Conservation (phyloP, 1,140 invertebrate species). For the Charaxes varanes region DNA sequence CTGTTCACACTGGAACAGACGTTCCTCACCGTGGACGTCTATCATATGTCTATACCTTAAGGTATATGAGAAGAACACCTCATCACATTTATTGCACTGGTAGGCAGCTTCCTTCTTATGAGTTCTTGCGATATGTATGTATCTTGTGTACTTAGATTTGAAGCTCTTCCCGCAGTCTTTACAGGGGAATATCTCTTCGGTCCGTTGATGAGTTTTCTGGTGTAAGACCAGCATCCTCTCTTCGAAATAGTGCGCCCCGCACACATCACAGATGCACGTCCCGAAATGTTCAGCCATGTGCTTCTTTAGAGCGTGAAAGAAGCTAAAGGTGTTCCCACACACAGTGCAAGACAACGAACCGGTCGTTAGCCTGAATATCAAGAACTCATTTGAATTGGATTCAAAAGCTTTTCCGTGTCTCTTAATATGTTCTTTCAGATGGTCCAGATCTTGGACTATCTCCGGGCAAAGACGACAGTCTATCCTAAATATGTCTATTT, state of each 20-base stretch:
- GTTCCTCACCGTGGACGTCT: conserved; percentile 41
- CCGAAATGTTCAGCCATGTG: conserved; percentile 64
- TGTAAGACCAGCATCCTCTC: conserved; percentile 52
- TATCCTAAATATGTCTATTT: conserved; percentile 45
- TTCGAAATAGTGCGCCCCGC: conserved; percentile 60
- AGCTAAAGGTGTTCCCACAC: conserved; percentile 34
- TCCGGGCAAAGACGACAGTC: conserved; percentile 49
- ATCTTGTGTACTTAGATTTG: conserved; percentile 53
- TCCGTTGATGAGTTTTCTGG: conserved; percentile 41
- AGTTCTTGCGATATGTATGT: conserved; percentile 41
- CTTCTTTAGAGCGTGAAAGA: conserved; percentile 57
- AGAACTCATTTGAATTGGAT: conserved; percentile 30
- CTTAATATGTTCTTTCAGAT: conserved; percentile 38
- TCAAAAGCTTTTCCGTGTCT: conserved; percentile 31
- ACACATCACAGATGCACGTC: conserved; percentile 51
- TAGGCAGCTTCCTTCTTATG: conserved; percentile 55
- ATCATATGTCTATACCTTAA: conserved; percentile 55
- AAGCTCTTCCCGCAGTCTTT: conserved; percentile 55
- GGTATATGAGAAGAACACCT: conserved; percentile 47
- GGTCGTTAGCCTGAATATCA: conserved; percentile 41
- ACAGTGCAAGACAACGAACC: conserved; percentile 37
- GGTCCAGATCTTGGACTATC: conserved; percentile 34
- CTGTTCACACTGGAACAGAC: conserved; percentile 44
- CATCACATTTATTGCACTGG: conserved; percentile 55
- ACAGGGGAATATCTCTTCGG: conserved; percentile 38